A percentile compares a stretch with the other conserved stretches of the same genome.
phyloP scores from a whole-genome alignment of 2,888 invertebrate genomes.

The Helicoverpa assulta region DNA sequence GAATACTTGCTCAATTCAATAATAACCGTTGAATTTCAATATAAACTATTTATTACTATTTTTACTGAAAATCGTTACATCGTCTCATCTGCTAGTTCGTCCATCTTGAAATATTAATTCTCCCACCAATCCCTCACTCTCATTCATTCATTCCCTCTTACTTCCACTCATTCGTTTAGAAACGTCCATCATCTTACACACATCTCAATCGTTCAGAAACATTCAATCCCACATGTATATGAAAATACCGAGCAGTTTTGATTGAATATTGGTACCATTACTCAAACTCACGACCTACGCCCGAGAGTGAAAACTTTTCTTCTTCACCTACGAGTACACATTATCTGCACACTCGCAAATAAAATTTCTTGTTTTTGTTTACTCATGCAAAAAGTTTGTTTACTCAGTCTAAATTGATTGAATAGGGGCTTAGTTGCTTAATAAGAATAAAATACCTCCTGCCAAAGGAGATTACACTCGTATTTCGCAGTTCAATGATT shows the following conservation, averaged over 20 bases:
- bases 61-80: too few species aligned
- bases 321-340: constrained; percentile 13
- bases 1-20: too few species aligned
- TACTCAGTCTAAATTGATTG: constrained; percentile 3
- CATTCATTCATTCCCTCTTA: too few species aligned
- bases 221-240: constrained; percentile 2
- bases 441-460: constrained; percentile 6
- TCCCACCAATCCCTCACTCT: too few species aligned
- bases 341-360: constrained; percentile 16
- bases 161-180: too few species aligned
- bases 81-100: too few species aligned
- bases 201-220: too few species aligned
- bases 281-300: constrained; percentile 18
- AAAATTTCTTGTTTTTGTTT: constrained; percentile 25
- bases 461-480: not conserved
- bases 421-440: not conserved
- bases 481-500: not conserved
- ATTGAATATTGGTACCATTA: constrained; percentile 45
- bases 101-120: too few species aligned
- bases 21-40: too few species aligned
- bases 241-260: constrained; percentile 11
- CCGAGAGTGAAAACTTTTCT: constrained; percentile 8
- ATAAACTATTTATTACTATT: too few species aligned
- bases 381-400: constrained; percentile 16
- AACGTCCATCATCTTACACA: too few species aligned